Evolutionary conservation across 2,797 vertebrate genomes (phyloP), one percentile per base, ranked within the genome.

Genomic region (Ambastaia sidthimunki): DNA sequence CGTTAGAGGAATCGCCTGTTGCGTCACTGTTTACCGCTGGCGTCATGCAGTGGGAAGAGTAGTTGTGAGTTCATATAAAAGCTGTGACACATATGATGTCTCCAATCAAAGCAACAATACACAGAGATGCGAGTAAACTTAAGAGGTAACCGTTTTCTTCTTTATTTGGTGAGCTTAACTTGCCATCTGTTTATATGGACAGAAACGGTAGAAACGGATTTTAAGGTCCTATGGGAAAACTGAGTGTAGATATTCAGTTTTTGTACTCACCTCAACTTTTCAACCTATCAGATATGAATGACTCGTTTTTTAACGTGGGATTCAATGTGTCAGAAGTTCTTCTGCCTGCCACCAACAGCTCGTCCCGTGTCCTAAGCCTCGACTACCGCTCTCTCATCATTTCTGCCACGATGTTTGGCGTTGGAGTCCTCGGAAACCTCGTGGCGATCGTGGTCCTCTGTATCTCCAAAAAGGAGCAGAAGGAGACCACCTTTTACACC

Each of bases 401-500:
- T 18, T 94, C 94, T 0, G 92, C 94, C 78, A 92, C 91, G 0
- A 95, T 95, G 94, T 95, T 95, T 71, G 88, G 90, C 0, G 90
- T 94, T 21, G 94, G 94, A 3, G 93, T 95, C 23, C 85, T 95
- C 77, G 92, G 94, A 3, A 95, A 95, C 89, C 89, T 95, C 28
- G 89, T 95, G 37, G 94, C 94, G 79, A 92, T 95, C 57, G 90
- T 93, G 9, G 94, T 95, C 78, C 87, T 95, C 67, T 93, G 93
- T 52, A 86, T 93, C 63, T 94, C 94, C 73, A 94, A 94, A 71
- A 93, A 91, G 67, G 93, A 95, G 62, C 93, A 95, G 81, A 95
- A 94, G 79, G 94, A 95, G 83, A 95, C 92, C 47, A 95, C 93
- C 0, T 95, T 95, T 86, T 95, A 95, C 85, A 94, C 92, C 0